Evolutionary conservation across 30 jellyfish, hydroid and myxozoan genomes (phyloP).

Genomic region (Clytia hemisphaerica): DNA sequence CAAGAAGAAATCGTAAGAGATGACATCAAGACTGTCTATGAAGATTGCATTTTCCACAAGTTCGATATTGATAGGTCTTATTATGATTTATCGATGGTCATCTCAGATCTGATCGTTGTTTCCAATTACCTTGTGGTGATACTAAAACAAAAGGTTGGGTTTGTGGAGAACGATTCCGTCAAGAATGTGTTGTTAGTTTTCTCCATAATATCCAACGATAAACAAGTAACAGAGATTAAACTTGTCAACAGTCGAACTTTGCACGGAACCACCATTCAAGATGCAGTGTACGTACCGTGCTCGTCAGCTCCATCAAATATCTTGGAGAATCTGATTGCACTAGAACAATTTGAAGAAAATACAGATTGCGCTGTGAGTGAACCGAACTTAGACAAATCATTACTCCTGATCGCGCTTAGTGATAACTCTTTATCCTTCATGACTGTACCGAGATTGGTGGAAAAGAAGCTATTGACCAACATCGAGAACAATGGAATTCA

Average conservation of each 20-base stretch:
- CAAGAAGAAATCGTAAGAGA: conserved; percentile 40
- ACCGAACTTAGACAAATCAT: not conserved
- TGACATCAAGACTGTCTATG: conserved; percentile 15
- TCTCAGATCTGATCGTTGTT: conserved; percentile 28
- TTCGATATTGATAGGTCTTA: conserved; percentile 12
- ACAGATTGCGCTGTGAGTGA: not conserved
- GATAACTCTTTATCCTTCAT: conserved; percentile 16
- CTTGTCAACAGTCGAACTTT: no score
- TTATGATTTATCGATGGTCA: not conserved
- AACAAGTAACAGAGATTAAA: no score
- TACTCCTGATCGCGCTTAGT: conserved; percentile 15
- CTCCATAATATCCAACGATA: no score
- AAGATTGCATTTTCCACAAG: conserved; percentile 30
- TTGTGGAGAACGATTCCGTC: no score
- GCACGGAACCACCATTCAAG: no score
- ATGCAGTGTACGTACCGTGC: no score
- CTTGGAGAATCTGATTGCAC: conserved; percentile 3
- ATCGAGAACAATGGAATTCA: conserved; percentile 6
- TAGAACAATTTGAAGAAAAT: not conserved
- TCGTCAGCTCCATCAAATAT: conserved; percentile 13
- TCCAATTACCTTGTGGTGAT: conserved; percentile 14
- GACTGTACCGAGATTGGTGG: conserved; percentile 18
- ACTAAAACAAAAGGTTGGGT: not conserved
- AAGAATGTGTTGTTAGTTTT: no score
- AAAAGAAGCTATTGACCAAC: not conserved